These are phyloP conservation scores for Neoniphon sammara DNA, from an alignment of 2,797 vertebrate species.

Conservation along the genomic window DNA sequence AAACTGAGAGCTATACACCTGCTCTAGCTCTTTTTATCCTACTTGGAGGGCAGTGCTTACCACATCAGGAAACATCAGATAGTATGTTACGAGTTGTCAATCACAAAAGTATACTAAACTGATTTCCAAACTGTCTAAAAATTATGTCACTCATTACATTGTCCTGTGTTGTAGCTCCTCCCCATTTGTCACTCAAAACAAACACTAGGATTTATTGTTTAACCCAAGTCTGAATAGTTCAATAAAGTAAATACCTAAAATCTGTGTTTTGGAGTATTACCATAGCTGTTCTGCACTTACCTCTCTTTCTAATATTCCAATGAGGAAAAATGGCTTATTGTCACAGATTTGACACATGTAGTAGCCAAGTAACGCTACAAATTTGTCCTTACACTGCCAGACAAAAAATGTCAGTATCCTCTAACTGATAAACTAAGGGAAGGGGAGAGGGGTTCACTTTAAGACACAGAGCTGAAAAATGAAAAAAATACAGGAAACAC, in stretches of 20 bases:
- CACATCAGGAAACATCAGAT: background rate
- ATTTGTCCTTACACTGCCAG: slow-evolving; percentile 1
- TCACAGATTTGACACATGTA: background rate
- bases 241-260: background rate
- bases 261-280: background rate
- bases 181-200: background rate
- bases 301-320: slow-evolving; percentile 31
- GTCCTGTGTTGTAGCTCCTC: no score
- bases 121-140: background rate
- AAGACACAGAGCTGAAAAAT: background rate
- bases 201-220: background rate
- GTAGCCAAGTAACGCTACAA: slow-evolving; percentile 1
- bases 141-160: background rate
- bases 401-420: background rate
- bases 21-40: background rate
- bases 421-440: background rate
- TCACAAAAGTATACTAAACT: background rate
- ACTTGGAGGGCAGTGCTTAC: background rate
- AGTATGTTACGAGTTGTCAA: background rate
- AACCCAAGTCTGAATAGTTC: background rate
- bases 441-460: background rate
- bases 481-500: background rate
- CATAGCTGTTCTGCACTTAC: slow-evolving; percentile 47
- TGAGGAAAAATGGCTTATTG: background rate
- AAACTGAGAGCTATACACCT: background rate